These are phyloP conservation scores for Lochmaea crataegi DNA, from an alignment of 2,888 invertebrate genomes.

Conservation along the genomic window DNA sequence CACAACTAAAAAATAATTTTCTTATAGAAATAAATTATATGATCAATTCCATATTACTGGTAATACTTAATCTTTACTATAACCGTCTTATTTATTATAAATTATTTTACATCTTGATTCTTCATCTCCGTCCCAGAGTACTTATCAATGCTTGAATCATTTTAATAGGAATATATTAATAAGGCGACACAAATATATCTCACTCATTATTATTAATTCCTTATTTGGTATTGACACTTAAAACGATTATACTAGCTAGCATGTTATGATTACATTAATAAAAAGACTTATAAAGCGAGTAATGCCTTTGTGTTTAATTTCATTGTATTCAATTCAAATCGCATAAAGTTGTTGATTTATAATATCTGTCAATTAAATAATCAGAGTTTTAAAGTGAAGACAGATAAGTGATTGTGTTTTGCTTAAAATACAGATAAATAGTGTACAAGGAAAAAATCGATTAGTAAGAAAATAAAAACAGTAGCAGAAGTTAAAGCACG, in stretches of 20 bases:
- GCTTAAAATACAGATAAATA: too few species aligned
- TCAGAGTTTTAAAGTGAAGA: too few species aligned
- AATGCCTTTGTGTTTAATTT: neutral
- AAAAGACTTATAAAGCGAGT: neutral
- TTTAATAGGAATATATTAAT: constrained; percentile 33
- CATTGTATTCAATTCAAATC: too few species aligned
- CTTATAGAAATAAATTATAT: neutral
- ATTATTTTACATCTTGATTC: too few species aligned
- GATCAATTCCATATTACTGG: neutral
- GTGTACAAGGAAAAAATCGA: too few species aligned
- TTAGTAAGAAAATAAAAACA: too few species aligned
- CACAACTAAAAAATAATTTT: neutral
- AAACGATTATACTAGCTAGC: constrained; percentile 1
- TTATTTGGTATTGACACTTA: constrained; percentile 23
- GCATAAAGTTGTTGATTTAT: too few species aligned
- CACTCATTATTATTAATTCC: constrained; percentile 6
- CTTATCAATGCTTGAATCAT: constrained; percentile 24
- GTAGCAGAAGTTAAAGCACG: too few species aligned
- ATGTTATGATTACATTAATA: neutral
- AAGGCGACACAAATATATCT: constrained; percentile 28
- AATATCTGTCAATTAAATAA: too few species aligned
- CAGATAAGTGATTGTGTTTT: too few species aligned
- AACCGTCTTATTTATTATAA: too few species aligned
- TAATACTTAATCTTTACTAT: too few species aligned
- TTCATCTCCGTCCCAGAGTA: constrained; percentile 2